Percentiles rank a stretch among this genome's conserved stretches.
Conservation (phyloP, 2,113 vertebrate species). For the Ciconia stormi region DNA sequence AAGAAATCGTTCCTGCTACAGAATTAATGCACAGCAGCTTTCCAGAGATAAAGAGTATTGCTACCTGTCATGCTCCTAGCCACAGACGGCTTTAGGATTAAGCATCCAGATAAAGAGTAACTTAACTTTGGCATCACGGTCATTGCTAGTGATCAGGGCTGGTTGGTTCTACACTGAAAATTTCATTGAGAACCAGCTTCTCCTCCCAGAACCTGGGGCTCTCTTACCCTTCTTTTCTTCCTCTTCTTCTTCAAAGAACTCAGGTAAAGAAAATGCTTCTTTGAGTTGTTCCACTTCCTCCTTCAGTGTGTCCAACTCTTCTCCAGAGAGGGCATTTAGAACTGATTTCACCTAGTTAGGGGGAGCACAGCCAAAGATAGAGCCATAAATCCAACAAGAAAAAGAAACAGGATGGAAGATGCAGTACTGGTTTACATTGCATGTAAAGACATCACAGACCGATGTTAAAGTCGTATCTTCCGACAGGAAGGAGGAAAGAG, state of each 20-base stretch:
- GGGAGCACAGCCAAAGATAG: constrained; percentile 10
- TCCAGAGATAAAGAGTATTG: neutral
- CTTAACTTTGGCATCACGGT: neutral
- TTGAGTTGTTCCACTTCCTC: constrained; percentile 84
- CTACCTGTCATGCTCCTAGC: neutral
- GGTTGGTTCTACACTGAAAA: neutral
- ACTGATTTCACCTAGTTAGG: constrained; percentile 85
- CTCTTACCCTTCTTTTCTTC: constrained; percentile 85
- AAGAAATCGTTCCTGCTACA: neutral
- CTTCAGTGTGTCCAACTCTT: constrained; percentile 77
- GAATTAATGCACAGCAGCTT: neutral
- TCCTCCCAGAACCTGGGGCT: neutral
- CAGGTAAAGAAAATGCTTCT: constrained; percentile 88
- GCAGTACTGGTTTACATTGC: neutral
- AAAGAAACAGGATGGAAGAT: neutral
- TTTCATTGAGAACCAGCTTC: neutral
- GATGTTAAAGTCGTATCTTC: neutral
- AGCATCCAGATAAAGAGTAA: neutral
- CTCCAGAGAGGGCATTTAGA: constrained; percentile 85
- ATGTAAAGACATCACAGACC: neutral
- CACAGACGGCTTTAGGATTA: neutral
- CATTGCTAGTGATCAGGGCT: neutral
- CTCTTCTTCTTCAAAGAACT: constrained; percentile 92
- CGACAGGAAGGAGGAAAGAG: neutral
- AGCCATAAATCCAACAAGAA: neutral